Base-by-base conservation (phyloP, 2,888 invertebrate species). In the Acleris cristana region DNA sequence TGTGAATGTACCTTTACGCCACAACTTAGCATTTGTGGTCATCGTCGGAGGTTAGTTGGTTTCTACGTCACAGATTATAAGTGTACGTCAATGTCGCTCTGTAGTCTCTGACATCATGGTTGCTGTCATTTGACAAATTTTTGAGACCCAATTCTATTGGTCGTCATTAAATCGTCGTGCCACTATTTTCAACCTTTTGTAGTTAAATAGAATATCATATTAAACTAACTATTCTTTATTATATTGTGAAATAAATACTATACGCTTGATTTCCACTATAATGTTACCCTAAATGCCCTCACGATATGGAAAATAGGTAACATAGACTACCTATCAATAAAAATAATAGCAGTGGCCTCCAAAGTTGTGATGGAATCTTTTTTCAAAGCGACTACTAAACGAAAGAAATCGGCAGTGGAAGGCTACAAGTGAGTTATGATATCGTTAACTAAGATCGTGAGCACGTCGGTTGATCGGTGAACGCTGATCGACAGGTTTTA, bases 331-430 rank as follows among this genome's bases (percentile, higher is more conserved):
- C 40, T 40, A 40, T 72, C 72, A 73, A 76, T 71, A 73, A 78
- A 79, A 77, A 76, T 79, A 81, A 78, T 63, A 81, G 81, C 82
- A 84, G 84, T 84, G 79, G 77, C 73, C 81, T 78, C 79, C 81
- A 79, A 79, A 81, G 79, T 79, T 89, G 91, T 91, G 85, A 92
- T 92, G 92, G 92, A 90, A 89, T 83, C 85, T 77, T 80, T 85
- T 80, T 85, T 81, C 77, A 83, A 78, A 76, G 76, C 81, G 67
- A 84, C 79, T 74, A 82, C 83, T 75, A 88, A 87, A 81, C 84
- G 89, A 80, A 89, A 87, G 82, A 87, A 82, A 80, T 85, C 87
- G 70, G 85, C 88, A 70, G 84, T 86, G 70, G 91, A 91, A 74
- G 90, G 90, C 58, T 91, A 91, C 80, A 91, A 92, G 90, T 92